A percentile compares a stretch with the other conserved stretches of the same genome.
These are phyloP conservation scores for Limnephilus rhombicus DNA, from an alignment of 2,888 invertebrate species.

Conservation along the genomic window DNA sequence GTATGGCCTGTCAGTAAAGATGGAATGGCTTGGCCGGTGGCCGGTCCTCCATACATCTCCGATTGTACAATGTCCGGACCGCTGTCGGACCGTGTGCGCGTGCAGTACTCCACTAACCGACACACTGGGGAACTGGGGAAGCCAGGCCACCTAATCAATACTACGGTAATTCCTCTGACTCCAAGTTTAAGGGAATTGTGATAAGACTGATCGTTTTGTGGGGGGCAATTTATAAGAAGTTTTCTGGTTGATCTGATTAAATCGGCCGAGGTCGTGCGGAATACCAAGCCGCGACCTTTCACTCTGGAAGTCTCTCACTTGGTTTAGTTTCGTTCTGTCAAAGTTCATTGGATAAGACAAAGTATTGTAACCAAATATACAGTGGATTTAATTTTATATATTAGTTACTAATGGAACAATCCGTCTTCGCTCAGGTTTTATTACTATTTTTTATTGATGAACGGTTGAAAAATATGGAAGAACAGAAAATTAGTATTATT, in stretches of 20 bases:
- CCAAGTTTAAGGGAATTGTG: background rate
- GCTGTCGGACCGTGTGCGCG: background rate
- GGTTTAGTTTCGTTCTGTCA: slow-evolving; percentile 23
- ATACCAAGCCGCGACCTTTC: slow-evolving; percentile 33
- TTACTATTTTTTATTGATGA: background rate
- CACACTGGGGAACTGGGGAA: background rate
- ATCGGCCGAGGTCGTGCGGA: slow-evolving; percentile 39
- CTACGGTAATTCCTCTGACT: background rate
- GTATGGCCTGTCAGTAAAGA: slow-evolving; percentile 20
- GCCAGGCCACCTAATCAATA: background rate
- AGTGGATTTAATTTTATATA: background rate
- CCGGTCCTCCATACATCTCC: slow-evolving; percentile 6
- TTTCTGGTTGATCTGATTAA: background rate
- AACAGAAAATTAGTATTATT: too few species aligned
- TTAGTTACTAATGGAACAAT: background rate
- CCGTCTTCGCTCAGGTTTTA: background rate
- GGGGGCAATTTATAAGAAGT: background rate
- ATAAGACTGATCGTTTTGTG: slow-evolving; percentile 1
- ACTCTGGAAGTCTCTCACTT: slow-evolving; percentile 8
- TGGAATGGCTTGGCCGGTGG: background rate
- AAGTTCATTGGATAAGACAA: background rate
- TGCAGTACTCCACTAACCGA: background rate
- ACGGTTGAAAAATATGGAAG: background rate
- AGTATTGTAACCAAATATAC: background rate
- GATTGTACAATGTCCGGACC: background rate